Evolutionary conservation across 2,888 invertebrate genomes (phyloP), one percentile per base, ranked within the genome.

Genomic region (Nebria salina): DNA sequence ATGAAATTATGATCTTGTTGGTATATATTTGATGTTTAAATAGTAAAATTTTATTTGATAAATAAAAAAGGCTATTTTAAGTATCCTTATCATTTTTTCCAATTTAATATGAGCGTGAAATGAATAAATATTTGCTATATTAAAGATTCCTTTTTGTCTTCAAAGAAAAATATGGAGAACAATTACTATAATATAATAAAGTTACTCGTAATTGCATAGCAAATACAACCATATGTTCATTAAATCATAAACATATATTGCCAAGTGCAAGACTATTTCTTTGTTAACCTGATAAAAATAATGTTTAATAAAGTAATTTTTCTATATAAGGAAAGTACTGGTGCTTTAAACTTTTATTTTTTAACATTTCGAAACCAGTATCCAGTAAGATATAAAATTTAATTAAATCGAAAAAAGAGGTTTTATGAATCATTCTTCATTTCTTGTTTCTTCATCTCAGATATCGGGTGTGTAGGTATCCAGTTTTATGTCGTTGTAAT

Each of bases 381-480:
- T 54, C 54, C 13, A 54, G 54, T 54, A 54, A 54, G 54, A 54
- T 54, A 54, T 54, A 54, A 54, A 54, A 54, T 54, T 54, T 54
- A 1, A 54, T 54, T 54, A 54, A 54, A 2, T 54, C 54, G 54
- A 54, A 54, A 54, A 54, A 54, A 54, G 54, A 54, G 13, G 54
- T 54, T 54, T 54, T 54, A 54, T 54, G 54, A 54, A 54, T 54
- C 54, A 54, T 54, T 54, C 54, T 6, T 54, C 54, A 54, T 54
- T 54, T 54, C 54, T 54, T 54, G 54, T 54, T 54, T 54, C 54
- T 54, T 54, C 54, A 54, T 54, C 54, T 54, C 54, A 54, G 54
- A 54, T 54, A 54, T 54, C 54, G 13, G 13, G 54, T 54, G 54
- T 13, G 54, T 54, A 54, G 54, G 54, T 54, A 54, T 54, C 54